Evolutionary conservation across 2,113 vertebrate species (phyloP).

Genomic region (Myodes glareolus): DNA sequence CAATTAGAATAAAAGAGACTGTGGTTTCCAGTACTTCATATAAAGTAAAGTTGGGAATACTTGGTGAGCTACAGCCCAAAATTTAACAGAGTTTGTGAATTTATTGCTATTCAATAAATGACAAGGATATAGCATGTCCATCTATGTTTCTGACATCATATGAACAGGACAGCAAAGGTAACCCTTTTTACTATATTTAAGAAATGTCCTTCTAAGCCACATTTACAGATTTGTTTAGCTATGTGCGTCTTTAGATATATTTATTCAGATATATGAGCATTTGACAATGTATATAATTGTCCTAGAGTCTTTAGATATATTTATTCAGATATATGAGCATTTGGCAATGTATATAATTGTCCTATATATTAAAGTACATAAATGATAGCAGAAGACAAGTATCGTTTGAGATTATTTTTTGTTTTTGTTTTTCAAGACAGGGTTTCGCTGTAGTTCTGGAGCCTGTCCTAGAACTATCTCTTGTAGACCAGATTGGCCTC

Average conservation of each 20-base stretch:
- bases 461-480: too few species aligned
- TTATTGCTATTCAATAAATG: not conserved
- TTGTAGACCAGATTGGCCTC: too few species aligned
- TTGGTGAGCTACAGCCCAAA: not conserved
- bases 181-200: not conserved
- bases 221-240: constrained; percentile 33
- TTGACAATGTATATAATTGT: not conserved
- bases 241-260: not conserved
- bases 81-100: not conserved
- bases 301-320: not conserved
- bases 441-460: too few species aligned
- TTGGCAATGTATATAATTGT: not conserved
- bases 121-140: too few species aligned
- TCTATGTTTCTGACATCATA: not conserved
- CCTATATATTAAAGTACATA: not conserved
- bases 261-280: not conserved
- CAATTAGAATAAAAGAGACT: not conserved
- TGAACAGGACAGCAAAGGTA: not conserved
- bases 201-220: not conserved
- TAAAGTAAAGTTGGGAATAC: not conserved
- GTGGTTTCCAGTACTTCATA: not conserved
- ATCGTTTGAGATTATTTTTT: not conserved
- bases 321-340: not conserved
- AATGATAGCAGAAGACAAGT: not conserved
- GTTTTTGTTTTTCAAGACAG: too few species aligned